Percentiles rank a stretch among this genome's conserved stretches.
Evolutionary conservation across 2,888 invertebrate species (phyloP).

Genomic region (Uloborus plumipes): DNA sequence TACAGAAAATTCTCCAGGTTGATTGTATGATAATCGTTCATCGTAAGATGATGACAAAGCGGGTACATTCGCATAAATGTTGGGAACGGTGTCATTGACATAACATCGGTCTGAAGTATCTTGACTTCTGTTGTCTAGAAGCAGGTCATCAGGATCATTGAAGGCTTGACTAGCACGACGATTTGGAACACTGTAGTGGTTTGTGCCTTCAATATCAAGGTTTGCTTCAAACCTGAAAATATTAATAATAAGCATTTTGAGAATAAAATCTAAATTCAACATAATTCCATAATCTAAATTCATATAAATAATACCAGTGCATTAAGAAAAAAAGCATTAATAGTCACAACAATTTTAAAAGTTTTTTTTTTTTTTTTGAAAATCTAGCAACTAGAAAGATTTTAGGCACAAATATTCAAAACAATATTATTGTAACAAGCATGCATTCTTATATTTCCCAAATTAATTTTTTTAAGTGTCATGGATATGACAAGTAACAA

Average conservation of each 20-base stretch:
- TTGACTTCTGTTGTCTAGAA: constrained; percentile 29
- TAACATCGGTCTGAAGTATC: constrained; percentile 26
- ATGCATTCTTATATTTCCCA: too few relatives aligned
- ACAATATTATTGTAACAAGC: too few relatives aligned
- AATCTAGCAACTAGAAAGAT: too few relatives aligned
- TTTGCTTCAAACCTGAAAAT: constrained; percentile 67
- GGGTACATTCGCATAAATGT: constrained; percentile 14
- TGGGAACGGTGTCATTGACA: constrained; percentile 4
- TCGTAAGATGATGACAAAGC: constrained; percentile 53
- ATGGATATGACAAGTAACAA: too few relatives aligned
- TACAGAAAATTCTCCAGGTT: constrained; percentile 5
- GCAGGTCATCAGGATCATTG: constrained; percentile 51
- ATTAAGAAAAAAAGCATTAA: too few relatives aligned
- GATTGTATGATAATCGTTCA: constrained; percentile 31
- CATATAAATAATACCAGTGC: neutral
- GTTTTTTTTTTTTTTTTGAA: too few relatives aligned
- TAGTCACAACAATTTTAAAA: too few relatives aligned
- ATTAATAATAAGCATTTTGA: neutral
- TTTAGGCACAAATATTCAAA: too few relatives aligned
- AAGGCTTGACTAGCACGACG: constrained; percentile 69
- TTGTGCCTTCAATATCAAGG: constrained; percentile 63
- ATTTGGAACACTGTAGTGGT: constrained; percentile 72
- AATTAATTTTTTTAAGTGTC: too few relatives aligned
- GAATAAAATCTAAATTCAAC: too few relatives aligned
- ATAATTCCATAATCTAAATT: neutral